Conservation (phyloP, 1,140 invertebrate genomes). For the Caenorhabditis tropicalis region DNA sequence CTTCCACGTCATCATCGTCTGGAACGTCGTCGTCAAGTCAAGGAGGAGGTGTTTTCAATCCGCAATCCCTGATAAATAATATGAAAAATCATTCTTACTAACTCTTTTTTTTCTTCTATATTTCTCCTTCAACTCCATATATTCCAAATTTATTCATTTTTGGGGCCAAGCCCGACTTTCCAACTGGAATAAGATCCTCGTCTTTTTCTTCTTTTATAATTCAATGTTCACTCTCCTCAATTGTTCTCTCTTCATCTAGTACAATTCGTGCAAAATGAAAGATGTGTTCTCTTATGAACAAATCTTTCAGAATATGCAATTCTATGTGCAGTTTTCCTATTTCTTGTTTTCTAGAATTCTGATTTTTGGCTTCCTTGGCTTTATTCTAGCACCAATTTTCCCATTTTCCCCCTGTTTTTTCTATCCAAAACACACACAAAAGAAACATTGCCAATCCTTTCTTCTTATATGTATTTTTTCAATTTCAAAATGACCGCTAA, state of each 20-base stretch:
- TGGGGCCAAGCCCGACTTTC: constrained; percentile 25
- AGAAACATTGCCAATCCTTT: not conserved
- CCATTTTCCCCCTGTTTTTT: not conserved
- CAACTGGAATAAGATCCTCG: constrained; percentile 4
- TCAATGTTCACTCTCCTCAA: not conserved
- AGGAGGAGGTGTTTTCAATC: constrained; percentile 30
- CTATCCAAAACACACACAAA: not conserved
- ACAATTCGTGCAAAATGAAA: not conserved
- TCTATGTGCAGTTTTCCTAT: constrained; percentile 8
- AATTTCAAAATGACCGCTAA: constrained; percentile 21
- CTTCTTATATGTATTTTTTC: not conserved
- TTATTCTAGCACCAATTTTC: constrained; percentile 30
- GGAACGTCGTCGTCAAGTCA: constrained; percentile 7
- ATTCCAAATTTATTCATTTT: constrained; percentile 19
- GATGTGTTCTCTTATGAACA: not conserved
- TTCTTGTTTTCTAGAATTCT: not conserved
- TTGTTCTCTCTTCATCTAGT: constrained; percentile 24
- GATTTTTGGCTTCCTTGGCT: not conserved
- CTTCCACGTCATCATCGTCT: constrained; percentile 26
- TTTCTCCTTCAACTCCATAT: not conserved
- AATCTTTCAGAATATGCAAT: not conserved
- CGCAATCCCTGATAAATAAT: constrained; percentile 37
- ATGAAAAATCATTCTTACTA: constrained; percentile 44
- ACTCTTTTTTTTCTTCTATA: not conserved
- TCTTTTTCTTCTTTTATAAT: not conserved